These are phyloP conservation scores for Troides oblongomaculatus DNA, from an alignment of 2,888 invertebrate genomes.

Conservation along the genomic window DNA sequence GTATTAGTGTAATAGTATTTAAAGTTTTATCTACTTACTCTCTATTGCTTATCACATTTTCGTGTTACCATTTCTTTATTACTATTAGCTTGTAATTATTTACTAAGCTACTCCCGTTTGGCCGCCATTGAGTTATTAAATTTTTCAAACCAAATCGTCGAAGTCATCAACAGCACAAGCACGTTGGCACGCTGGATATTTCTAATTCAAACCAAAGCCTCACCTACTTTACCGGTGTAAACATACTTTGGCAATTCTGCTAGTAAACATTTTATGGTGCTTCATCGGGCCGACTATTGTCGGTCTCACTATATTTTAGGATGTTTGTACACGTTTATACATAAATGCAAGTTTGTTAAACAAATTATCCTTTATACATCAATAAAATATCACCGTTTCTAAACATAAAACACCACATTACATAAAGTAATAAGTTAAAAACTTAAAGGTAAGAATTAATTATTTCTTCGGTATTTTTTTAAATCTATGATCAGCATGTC, in stretches of 20 bases:
- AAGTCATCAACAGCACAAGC: neutral
- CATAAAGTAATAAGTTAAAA: neutral
- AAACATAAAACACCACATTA: neutral
- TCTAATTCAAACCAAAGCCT: slow-evolving; percentile 18
- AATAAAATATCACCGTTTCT: neutral
- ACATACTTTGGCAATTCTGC: slow-evolving; percentile 49
- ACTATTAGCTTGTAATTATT: no score
- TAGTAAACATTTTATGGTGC: slow-evolving; percentile 62
- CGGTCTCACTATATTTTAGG: slow-evolving; percentile 52
- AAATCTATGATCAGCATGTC: no score
- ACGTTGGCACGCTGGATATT: neutral
- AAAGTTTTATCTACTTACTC: no score
- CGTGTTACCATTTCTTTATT: no score
- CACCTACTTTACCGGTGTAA: slow-evolving; percentile 28
- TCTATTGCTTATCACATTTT: no score
- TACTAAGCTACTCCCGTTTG: no score
- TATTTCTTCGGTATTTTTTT: no score
- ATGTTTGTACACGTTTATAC: slow-evolving; percentile 38
- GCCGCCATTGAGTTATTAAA: no score
- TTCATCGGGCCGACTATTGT: slow-evolving; percentile 48
- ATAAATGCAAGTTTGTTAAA: slow-evolving; percentile 5
- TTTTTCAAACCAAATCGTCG: neutral
- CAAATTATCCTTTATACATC: neutral
- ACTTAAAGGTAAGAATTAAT: no score
- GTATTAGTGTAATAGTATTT: no score